Evolutionary conservation across 2,113 vertebrate genomes (phyloP).

Genomic region (Fulica atra): DNA sequence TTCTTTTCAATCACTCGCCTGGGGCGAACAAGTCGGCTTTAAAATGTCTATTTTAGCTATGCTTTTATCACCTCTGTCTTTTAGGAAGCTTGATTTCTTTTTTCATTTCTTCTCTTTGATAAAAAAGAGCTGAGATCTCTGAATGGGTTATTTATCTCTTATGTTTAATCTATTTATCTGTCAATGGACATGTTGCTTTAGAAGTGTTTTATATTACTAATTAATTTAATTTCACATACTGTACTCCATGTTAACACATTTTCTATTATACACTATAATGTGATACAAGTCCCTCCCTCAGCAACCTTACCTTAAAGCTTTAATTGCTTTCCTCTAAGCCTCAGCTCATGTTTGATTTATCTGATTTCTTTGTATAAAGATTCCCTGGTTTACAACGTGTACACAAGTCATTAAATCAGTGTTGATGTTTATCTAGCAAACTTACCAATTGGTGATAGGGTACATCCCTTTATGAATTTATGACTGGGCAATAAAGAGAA

Average conservation of each 20-base stretch:
- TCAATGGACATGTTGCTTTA: slow-evolving; percentile 66
- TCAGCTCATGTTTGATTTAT: slow-evolving; percentile 78
- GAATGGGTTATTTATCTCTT: slow-evolving; percentile 54
- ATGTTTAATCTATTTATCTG: slow-evolving; percentile 70
- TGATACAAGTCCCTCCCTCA: slow-evolving; percentile 56
- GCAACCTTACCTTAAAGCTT: slow-evolving; percentile 70
- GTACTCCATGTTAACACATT: slow-evolving; percentile 71
- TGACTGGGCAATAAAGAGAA: slow-evolving; percentile 81
- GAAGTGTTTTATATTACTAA: slow-evolving; percentile 76
- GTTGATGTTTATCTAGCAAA: slow-evolving; percentile 86
- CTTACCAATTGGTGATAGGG: slow-evolving; percentile 74
- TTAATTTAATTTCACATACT: slow-evolving; percentile 77
- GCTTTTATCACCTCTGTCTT: slow-evolving; percentile 68
- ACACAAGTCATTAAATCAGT: slow-evolving; percentile 81
- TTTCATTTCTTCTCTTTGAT: slow-evolving; percentile 48
- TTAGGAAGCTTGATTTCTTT: slow-evolving; percentile 60
- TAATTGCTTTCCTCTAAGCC: slow-evolving; percentile 75
- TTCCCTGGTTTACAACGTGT: slow-evolving; percentile 83
- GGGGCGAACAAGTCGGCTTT: slow-evolving; percentile 55
- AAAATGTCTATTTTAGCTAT: slow-evolving; percentile 31
- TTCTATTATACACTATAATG: slow-evolving; percentile 69
- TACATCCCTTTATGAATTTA: slow-evolving; percentile 83
- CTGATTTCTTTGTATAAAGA: slow-evolving; percentile 81
- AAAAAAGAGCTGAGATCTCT: slow-evolving; percentile 48
- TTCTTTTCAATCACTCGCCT: slow-evolving; percentile 62